These are phyloP conservation scores for Acanthosepion pharaonis DNA, from an alignment of 2,888 invertebrate genomes.

Conservation along the genomic window DNA sequence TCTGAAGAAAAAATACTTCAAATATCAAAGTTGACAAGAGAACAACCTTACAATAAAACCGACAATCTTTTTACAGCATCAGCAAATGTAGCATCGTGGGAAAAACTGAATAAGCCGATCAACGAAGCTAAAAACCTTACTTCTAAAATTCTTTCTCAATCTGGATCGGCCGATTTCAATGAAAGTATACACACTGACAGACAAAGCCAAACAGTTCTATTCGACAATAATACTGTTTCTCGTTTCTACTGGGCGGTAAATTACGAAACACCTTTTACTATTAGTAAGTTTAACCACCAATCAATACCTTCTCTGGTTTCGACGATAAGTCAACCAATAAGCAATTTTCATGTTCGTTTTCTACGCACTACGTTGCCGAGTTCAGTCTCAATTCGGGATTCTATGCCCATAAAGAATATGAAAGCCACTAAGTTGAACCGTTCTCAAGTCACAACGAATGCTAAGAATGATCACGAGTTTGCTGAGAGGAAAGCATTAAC, in stretches of 20 bases:
- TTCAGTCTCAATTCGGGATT: neutral
- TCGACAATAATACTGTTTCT: neutral
- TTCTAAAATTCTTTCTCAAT: neutral
- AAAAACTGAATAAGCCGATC: neutral
- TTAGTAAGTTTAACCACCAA: neutral
- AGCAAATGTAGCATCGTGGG: neutral
- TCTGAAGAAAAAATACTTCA: neutral
- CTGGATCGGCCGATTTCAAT: neutral
- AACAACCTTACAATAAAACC: neutral
- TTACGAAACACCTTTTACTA: neutral
- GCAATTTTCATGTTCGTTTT: neutral
- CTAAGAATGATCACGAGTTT: neutral
- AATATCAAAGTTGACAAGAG: neutral
- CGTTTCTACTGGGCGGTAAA: neutral
- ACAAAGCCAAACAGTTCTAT: neutral
- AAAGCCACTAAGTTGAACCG: neutral
- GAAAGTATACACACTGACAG: neutral
- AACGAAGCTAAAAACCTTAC: neutral
- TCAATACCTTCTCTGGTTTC: neutral
- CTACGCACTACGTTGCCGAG: neutral
- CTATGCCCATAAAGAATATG: neutral
- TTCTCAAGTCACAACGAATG: neutral
- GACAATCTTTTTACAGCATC: neutral
- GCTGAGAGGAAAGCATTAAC: neutral
- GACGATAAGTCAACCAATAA: neutral